phyloP scores from a whole-genome alignment of 2,888 invertebrate species.

The Coenonympha glycerion region DNA sequence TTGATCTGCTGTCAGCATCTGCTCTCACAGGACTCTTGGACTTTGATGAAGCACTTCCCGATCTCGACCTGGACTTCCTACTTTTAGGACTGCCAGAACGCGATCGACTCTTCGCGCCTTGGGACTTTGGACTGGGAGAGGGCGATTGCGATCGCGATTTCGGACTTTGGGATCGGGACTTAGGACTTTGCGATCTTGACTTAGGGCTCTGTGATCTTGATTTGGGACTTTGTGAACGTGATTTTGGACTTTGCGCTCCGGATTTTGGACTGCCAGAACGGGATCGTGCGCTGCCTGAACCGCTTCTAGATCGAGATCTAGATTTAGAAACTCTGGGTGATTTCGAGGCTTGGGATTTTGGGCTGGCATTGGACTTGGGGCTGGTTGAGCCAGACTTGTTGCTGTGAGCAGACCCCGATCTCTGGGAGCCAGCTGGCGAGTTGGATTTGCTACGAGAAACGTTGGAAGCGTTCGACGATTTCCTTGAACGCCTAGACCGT shows the following conservation, averaged over 20 bases:
- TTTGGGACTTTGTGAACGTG: slow-evolving; percentile 46
- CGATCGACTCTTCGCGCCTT: slow-evolving; percentile 48
- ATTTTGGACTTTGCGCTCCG: slow-evolving; percentile 46
- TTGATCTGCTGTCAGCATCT: slow-evolving; percentile 67
- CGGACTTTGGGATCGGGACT: slow-evolving; percentile 49
- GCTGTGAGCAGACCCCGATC: slow-evolving; percentile 64
- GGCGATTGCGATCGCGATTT: slow-evolving; percentile 44
- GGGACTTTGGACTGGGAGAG: slow-evolving; percentile 41
- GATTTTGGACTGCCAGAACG: slow-evolving; percentile 48
- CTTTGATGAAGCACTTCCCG: slow-evolving; percentile 50
- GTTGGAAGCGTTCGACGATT: slow-evolving; percentile 56
- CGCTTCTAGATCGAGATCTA: slow-evolving; percentile 54
- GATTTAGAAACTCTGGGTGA: slow-evolving; percentile 53
- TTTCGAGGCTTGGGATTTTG: slow-evolving; percentile 62
- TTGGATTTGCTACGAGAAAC: slow-evolving; percentile 65
- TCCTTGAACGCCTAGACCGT: slow-evolving; percentile 48
- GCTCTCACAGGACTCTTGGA: slow-evolving; percentile 55
- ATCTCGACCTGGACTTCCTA: slow-evolving; percentile 45
- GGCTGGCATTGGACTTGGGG: slow-evolving; percentile 60
- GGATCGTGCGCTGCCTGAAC: slow-evolving; percentile 43
- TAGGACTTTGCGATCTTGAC: slow-evolving; percentile 40
- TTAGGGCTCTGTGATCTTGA: slow-evolving; percentile 47
- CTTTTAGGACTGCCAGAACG: slow-evolving; percentile 66
- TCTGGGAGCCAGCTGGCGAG: slow-evolving; percentile 57
- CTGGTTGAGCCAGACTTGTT: slow-evolving; percentile 67